phyloP scores from a whole-genome alignment of 2,797 vertebrate species.

The Scyliorhinus canicula region DNA sequence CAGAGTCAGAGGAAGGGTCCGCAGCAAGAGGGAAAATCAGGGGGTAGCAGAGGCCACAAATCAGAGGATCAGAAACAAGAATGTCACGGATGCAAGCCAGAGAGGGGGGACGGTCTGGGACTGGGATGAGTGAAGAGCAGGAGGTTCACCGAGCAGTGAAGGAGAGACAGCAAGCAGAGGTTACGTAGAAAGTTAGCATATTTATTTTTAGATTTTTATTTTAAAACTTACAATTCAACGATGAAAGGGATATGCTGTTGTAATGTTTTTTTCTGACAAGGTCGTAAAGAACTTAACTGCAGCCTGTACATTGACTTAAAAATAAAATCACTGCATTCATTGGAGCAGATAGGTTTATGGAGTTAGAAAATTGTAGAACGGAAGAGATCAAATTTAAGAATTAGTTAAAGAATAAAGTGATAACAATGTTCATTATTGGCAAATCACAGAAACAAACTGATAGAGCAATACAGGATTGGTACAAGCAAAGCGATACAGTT shows the following conservation, averaged over 20 bases:
- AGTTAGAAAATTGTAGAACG: not conserved
- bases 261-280: not conserved
- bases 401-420: not conserved
- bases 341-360: not conserved
- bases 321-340: not conserved
- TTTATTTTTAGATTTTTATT: too few species aligned
- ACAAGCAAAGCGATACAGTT: not conserved
- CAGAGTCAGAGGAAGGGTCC: not conserved
- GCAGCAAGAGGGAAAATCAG: not conserved
- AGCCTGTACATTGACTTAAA: not conserved
- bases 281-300: not conserved
- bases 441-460: not conserved
- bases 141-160: not conserved
- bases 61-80: too few species aligned
- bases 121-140: not conserved
- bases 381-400: not conserved
- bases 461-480: not conserved
- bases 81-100: too few species aligned
- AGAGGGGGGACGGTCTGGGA: not conserved
- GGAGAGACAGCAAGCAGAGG: not conserved
- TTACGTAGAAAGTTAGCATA: not conserved
- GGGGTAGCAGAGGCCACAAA: too few species aligned
- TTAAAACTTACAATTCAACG: too few species aligned
- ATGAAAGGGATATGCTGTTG: not conserved
- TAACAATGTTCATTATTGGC: too few species aligned